Base-by-base conservation (phyloP, 2,113 vertebrate species). In the Oreochromis aureus region DNA sequence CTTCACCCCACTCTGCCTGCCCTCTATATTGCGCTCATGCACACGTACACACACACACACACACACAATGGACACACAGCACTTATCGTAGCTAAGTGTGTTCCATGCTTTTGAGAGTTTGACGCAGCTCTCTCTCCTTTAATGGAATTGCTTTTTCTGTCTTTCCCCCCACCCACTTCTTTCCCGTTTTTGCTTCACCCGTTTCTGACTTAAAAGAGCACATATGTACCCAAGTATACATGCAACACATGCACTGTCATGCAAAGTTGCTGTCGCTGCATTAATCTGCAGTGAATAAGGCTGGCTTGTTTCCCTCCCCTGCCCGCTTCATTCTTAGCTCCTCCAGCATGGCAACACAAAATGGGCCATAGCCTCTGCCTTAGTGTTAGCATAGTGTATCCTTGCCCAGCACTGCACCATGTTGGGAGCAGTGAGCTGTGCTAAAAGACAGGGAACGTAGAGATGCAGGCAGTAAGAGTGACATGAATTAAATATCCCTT, bases 401-500 rank as follows among this genome's bases (percentile, higher is more conserved):
- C 84, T 58, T 59, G 86, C 71, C 82, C 85, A 53, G 81, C 81
- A 54, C 89, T 66, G 89, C 85, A 82, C 91, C 91, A 92, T 95
- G 92, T 95, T 93, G 89, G 89, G 90, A 63, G 92, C 94, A 95
- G 90, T 94, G 94, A 95, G 93, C 94, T 95, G 95, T 94, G 91
- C 89, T 89, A 91, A 95, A 96, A 92, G 93, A 96, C 94, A 95
- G 94, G 81, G 87, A 93, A 91, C 82, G 89, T 87, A 93, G 91
- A 88, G 86, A 93, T 86, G 91, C 89, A 81, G 91, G 88, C 92
- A 90, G 89, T 41, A 93, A 91, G 90, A 95, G 92, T 92, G 91
- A 89, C 95, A 95, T 96, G 91, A 96, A 96, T 96, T 95, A 96
- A 96, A 96, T 93, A 96, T 96, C 88, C 83, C 89, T 90, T 61